phyloP scores from a whole-genome alignment of 2,797 vertebrate genomes.

The Australoheros facetus region DNA sequence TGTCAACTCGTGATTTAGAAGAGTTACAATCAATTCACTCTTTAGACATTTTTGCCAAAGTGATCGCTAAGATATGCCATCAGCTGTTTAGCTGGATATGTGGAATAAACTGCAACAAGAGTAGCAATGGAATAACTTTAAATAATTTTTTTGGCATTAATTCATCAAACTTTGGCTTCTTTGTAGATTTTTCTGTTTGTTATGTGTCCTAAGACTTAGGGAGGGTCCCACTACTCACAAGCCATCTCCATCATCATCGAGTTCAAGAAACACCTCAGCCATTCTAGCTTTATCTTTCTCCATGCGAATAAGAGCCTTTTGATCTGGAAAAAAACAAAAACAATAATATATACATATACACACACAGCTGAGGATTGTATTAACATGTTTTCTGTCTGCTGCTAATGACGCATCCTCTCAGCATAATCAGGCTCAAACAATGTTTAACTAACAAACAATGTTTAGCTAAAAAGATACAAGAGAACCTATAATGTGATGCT shows the following conservation, averaged over 20 bases:
- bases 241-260: conserved; percentile 87
- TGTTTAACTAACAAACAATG: background rate
- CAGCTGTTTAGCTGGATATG: background rate
- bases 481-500: background rate
- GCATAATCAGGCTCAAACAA: background rate
- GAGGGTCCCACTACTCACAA: conserved; percentile 79
- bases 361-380: background rate
- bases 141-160: no score
- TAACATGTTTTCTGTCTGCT: background rate
- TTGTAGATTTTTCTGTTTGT: background rate
- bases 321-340: conserved; percentile 74
- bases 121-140: no score
- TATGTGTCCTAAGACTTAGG: background rate
- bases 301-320: conserved; percentile 78
- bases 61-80: background rate
- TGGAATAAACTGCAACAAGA: no score
- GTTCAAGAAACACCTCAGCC: conserved; percentile 83
- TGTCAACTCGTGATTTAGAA: background rate
- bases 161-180: background rate
- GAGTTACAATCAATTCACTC: background rate
- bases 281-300: conserved; percentile 83
- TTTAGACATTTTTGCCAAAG: background rate
- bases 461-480: background rate
- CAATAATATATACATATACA: no score
- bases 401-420: background rate